Conservation (phyloP, 1,140 invertebrate genomes). For the Parasteatoda tepidariorum region DNA sequence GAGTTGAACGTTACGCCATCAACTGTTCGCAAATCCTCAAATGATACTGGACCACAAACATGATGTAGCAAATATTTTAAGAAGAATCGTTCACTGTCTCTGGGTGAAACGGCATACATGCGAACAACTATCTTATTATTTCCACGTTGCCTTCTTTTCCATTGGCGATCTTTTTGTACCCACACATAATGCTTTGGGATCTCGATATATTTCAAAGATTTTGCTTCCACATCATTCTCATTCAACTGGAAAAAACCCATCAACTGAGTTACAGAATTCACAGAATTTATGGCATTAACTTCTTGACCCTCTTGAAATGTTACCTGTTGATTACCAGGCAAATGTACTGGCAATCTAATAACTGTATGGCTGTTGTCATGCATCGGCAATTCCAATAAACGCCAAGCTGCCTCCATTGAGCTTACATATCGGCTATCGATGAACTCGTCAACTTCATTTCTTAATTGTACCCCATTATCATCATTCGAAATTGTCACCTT, state of each 20-base stretch:
- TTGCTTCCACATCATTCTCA: background rate
- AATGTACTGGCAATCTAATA: slow-evolving; percentile 8
- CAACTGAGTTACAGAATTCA: background rate
- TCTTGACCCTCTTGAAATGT: slow-evolving; percentile 1
- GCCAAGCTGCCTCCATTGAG: slow-evolving; percentile 6
- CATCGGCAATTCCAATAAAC: background rate
- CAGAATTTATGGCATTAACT: background rate
- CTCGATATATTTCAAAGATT: background rate
- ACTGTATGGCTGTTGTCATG: background rate
- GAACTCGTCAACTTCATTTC: slow-evolving; percentile 5
- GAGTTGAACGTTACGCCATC: slow-evolving; percentile 69
- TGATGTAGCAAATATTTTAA: slow-evolving; percentile 68
- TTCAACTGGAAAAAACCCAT: background rate
- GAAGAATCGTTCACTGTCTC: slow-evolving; percentile 67
- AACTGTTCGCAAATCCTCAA: slow-evolving; percentile 68
- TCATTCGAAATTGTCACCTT: slow-evolving; percentile 2
- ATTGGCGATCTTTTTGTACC: background rate
- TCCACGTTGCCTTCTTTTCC: background rate
- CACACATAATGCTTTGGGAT: background rate
- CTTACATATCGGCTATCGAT: slow-evolving; percentile 1
- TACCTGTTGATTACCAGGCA: slow-evolving; percentile 4
- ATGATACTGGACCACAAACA: slow-evolving; percentile 68
- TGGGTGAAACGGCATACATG: background rate
- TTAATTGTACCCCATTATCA: background rate
- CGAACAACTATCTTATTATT: background rate